These are phyloP conservation scores for Dreissena polymorpha DNA, from an alignment of 1,140 invertebrate genomes.

Conservation along the genomic window DNA sequence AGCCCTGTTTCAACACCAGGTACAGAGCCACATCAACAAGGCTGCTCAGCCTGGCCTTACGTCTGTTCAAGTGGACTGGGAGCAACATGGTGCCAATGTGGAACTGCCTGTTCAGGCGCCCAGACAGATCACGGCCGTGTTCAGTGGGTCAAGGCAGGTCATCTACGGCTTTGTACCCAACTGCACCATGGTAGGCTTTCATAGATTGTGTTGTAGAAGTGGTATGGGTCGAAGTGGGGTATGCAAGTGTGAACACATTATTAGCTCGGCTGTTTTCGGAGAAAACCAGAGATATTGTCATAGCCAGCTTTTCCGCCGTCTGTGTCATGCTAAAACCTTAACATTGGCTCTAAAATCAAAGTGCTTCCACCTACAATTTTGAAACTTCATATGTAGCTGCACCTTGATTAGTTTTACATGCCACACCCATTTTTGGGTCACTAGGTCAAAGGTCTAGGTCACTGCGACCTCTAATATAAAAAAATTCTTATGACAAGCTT, in stretches of 20 bases:
- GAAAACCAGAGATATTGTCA: too few relatives aligned
- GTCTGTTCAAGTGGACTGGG: conserved; percentile 76
- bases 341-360: too few relatives aligned
- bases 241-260: background rate
- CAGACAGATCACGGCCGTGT: conserved; percentile 74
- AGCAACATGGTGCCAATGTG: conserved; percentile 67
- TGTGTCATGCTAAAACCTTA: too few relatives aligned
- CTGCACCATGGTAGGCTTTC: conserved; percentile 74
- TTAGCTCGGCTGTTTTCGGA: too few relatives aligned
- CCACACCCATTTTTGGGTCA: too few relatives aligned
- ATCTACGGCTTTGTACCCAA: conserved; percentile 78
- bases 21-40: conserved; percentile 72
- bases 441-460: too few relatives aligned
- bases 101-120: conserved; percentile 74
- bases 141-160: conserved; percentile 76
- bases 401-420: too few relatives aligned
- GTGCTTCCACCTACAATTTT: too few relatives aligned
- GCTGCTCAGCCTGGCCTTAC: conserved; percentile 75
- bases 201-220: background rate
- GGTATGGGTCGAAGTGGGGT: background rate
- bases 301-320: too few relatives aligned
- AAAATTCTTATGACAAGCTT: too few relatives aligned
- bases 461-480: too few relatives aligned
- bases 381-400: too few relatives aligned
- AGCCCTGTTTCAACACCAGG: conserved; percentile 49